Evolutionary conservation across 2,797 vertebrate species (phyloP), one percentile per base, ranked within the genome.

Genomic region (Spizella passerina): DNA sequence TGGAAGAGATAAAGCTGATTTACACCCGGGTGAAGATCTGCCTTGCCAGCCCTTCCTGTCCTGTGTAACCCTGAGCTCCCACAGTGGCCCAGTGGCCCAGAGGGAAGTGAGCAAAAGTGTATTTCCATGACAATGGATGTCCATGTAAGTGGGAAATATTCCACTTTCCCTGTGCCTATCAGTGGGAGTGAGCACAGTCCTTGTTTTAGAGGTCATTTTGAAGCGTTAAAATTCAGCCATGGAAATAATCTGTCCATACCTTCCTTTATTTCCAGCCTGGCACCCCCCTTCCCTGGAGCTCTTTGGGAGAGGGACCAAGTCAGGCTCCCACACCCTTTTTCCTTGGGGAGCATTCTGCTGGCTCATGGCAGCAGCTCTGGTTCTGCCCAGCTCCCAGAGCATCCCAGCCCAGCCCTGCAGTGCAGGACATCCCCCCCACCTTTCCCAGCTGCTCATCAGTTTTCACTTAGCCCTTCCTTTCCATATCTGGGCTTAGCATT

Each of bases 1-100:
- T 96, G 87, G 91, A 95, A 89, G 47, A 91, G 61, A 81, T 43
- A 85, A 76, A 76, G 38, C 59, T 81, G 79, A 86, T 92, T 83
- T 96, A 93, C 63, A 88, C 82, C 32, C 10, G 43, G 72, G 56
- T 14, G 50, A 83, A 88, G 50, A 56, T 90, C 43, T 83, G 61
- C 57, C 29, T 13, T 70, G 24, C 64, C 2, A 23, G 30, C 27
- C 75, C 66, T 64, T 79, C 73, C 64, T 53, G 55, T 78, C 38
- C 76, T 75, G 27, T 75, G 29, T 60, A n/a, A 59, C 12, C 22
- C 69, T 30, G 50, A 47, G 47, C 15, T 78, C 44, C n/a, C 27
- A 49, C 2, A 1, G 59, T 50, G 32, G 59, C 20, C 29, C 38
- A 29, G 4, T 12, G 18, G 24, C 32, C 56, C 22, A 0, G 14